Evolutionary conservation across 2,113 vertebrate species (phyloP).

Genomic region (Centropus unirufus): DNA sequence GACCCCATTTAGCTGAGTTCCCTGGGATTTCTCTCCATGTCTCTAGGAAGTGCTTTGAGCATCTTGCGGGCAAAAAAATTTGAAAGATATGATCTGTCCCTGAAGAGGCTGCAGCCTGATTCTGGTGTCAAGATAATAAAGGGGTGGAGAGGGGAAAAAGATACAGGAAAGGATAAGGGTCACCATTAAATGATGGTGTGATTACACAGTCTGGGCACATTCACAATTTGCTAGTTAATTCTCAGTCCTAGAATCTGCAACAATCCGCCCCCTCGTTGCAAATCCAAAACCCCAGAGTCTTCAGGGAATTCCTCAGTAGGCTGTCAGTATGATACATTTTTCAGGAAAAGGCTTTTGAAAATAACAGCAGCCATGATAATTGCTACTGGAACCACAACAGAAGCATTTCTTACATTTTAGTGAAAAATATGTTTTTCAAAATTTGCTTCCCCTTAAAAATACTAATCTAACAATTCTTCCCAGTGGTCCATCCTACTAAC

Average conservation of each 20-base stretch:
- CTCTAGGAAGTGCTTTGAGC: background rate
- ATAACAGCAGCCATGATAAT: background rate
- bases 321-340: background rate
- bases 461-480: background rate
- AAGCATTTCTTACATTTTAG: background rate
- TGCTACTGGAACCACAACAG: background rate
- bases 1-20: background rate
- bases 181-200: background rate
- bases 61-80: background rate
- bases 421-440: background rate
- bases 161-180: background rate
- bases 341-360: background rate
- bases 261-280: fast-evolving
- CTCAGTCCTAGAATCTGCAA: background rate
- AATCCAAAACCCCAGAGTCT: background rate
- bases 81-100: background rate
- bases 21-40: background rate
- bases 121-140: background rate
- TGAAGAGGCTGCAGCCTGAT: background rate
- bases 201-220: background rate
- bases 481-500: background rate
- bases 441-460: background rate
- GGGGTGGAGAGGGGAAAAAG: background rate
- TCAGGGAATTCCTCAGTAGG: background rate
- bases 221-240: background rate